Evolutionary conservation across 2,888 invertebrate genomes (phyloP).

Genomic region (Drosophila mayaguana): DNA sequence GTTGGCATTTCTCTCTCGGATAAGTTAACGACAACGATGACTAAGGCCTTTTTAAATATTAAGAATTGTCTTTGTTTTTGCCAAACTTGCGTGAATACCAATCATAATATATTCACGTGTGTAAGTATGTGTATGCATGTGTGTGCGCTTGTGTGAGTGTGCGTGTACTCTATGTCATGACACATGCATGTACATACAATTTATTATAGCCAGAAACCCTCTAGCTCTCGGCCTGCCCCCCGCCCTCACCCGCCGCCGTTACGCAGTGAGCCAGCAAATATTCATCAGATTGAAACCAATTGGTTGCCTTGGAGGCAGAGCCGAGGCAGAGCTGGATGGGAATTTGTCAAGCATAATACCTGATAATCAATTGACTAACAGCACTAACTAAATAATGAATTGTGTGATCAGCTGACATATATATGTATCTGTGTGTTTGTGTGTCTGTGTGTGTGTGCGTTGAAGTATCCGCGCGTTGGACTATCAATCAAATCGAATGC

Average conservation of each 20-base stretch:
- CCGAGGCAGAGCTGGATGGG: constrained; percentile 15
- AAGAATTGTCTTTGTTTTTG: constrained; percentile 77
- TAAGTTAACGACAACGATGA: constrained; percentile 69
- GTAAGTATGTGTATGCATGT: background rate
- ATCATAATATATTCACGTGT: constrained; percentile 74
- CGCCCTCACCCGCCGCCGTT: background rate
- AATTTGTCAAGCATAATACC: constrained; percentile 70
- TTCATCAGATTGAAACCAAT: constrained; percentile 43
- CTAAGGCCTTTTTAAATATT: constrained; percentile 76
- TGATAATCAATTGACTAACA: constrained; percentile 77
- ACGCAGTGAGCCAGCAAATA: constrained; percentile 49
- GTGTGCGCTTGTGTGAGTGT: background rate
- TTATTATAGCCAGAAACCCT: constrained; percentile 4
- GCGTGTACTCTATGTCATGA: constrained; percentile 31
- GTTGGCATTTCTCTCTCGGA: constrained; percentile 25
- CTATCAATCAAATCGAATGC: constrained; percentile 67
- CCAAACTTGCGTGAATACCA: constrained; percentile 66
- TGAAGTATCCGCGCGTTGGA: background rate
- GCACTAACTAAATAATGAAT: constrained; percentile 66
- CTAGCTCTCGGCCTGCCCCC: background rate
- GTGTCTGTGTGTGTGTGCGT: background rate
- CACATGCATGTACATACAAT: constrained; percentile 33
- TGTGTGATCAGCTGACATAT: constrained; percentile 28
- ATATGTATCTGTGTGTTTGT: background rate
- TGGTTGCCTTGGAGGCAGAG: constrained; percentile 40